These are phyloP conservation scores for Trogon surrucura DNA, from an alignment of 2,113 vertebrate genomes.

Conservation along the genomic window DNA sequence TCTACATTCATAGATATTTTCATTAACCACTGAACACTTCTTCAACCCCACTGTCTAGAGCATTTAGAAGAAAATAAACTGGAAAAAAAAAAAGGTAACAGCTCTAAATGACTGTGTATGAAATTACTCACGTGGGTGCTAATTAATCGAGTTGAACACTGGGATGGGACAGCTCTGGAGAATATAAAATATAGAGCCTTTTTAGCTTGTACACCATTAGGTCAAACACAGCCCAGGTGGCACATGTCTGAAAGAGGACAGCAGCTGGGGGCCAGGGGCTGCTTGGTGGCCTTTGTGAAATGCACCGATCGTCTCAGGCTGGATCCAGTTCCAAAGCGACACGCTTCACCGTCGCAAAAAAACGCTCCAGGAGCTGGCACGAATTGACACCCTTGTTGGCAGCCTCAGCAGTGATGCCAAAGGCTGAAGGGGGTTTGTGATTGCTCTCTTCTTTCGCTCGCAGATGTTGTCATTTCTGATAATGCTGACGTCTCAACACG, in stretches of 20 bases:
- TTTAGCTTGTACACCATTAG: neutral
- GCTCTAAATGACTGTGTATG: neutral
- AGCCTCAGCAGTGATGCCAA: neutral
- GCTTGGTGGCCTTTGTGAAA: neutral
- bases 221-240: neutral
- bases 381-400: neutral
- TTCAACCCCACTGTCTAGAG: neutral
- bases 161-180: neutral
- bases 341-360: neutral
- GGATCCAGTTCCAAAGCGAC: neutral
- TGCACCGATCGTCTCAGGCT: neutral
- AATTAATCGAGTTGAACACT: neutral
- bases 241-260: neutral
- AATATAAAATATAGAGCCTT: neutral
- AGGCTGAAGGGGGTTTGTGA: neutral
- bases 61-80: neutral
- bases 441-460: neutral
- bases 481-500: neutral
- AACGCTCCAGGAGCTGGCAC: neutral
- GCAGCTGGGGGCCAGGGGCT: neutral
- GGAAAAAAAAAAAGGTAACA: neutral
- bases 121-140: neutral
- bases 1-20: neutral
- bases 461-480: neutral
- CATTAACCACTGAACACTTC: neutral